Conservation (phyloP, 2,797 vertebrate genomes). For the Synanceia verrucosa region DNA sequence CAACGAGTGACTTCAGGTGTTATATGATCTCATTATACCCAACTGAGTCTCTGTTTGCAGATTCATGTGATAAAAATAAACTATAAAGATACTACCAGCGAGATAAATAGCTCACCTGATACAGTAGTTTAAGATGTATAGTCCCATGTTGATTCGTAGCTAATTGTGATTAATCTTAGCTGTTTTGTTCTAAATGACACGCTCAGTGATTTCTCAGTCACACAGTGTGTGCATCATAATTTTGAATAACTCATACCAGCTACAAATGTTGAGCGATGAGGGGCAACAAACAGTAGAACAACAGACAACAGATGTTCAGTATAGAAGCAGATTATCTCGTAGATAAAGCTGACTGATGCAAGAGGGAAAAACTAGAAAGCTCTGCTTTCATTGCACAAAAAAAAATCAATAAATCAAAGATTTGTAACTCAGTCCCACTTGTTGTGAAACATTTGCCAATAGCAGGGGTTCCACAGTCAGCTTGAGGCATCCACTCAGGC, state of each 20-base stretch:
- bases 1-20: not conserved
- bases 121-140: not conserved
- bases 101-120: too few relatives aligned
- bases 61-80: not conserved
- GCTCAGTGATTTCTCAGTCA: not conserved
- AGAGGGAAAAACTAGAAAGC: not conserved
- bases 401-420: slow-evolving; percentile 5
- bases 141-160: not conserved
- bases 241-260: not conserved
- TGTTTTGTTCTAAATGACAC: not conserved
- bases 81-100: not conserved
- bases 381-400: not conserved
- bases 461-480: slow-evolving; percentile 21
- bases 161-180: not conserved
- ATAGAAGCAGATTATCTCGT: not conserved
- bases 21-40: not conserved
- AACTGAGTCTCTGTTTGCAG: not conserved
- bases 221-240: not conserved
- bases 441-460: slow-evolving; percentile 41
- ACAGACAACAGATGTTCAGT: not conserved
- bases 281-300: not conserved
- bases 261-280: not conserved
- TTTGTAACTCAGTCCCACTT: slow-evolving; percentile 18
- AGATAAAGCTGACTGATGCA: not conserved
- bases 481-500: slow-evolving; percentile 32